Conservation (phyloP, 2,797 vertebrate genomes). For the Sarcoramphus papa region DNA sequence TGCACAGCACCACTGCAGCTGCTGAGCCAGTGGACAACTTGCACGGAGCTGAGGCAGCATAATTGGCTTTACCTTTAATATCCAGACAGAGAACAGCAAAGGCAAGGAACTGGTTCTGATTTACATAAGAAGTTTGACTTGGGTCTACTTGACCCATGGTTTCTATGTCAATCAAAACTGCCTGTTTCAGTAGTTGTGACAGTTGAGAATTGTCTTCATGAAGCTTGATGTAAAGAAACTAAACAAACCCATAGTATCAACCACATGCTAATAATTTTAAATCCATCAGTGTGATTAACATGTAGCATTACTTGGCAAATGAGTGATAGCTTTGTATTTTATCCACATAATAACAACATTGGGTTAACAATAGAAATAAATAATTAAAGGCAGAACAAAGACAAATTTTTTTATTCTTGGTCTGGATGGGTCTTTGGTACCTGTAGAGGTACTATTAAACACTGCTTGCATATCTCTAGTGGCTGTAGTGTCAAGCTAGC, state of each 20-base stretch:
- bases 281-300: neutral
- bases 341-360: neutral
- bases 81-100: neutral
- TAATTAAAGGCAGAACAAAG: neutral
- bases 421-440: neutral
- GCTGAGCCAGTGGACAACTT: neutral
- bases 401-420: neutral
- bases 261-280: neutral
- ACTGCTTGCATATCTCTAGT: rapidly evolving
- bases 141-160: neutral
- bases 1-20: neutral
- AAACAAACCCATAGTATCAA: neutral
- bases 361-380: neutral
- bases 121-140: neutral
- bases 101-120: neutral
- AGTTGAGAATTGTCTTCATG: neutral
- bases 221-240: neutral
- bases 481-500: neutral
- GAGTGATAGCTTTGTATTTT: neutral
- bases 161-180: neutral
- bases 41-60: neutral
- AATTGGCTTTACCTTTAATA: neutral
- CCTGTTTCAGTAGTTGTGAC: neutral
- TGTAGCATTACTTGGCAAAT: neutral
- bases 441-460: neutral